A percentile compares a stretch with the other conserved stretches of the same genome.
phyloP scores from a whole-genome alignment of 2,113 vertebrate genomes.

The Synodontis membranacea region DNA sequence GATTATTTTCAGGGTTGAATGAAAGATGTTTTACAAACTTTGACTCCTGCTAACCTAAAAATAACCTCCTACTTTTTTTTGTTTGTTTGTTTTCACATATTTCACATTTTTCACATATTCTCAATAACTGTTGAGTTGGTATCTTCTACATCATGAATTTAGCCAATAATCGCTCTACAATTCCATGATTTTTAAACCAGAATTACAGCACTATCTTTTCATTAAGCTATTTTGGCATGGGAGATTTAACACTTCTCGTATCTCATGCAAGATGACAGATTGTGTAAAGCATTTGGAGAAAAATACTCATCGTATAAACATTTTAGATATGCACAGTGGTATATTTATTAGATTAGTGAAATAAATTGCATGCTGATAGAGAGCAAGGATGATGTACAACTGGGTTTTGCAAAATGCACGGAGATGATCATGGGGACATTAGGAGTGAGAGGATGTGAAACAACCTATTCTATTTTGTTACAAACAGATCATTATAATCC shows the following conservation, averaged over 20 bases:
- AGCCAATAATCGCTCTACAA: background rate
- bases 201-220: background rate
- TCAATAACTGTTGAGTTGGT: background rate
- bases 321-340: background rate
- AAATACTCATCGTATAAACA: background rate
- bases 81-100: too few species aligned
- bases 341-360: background rate
- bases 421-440: too few species aligned
- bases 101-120: background rate
- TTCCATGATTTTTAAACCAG: background rate
- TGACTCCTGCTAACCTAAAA: background rate
- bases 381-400: background rate
- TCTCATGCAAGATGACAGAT: background rate
- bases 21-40: background rate
- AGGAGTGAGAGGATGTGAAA: background rate
- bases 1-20: background rate
- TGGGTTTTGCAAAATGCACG: background rate
- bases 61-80: too few species aligned
- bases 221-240: conserved; percentile 12
- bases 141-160: background rate
- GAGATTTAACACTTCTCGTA: background rate
- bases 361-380: background rate
- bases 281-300: background rate
- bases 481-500: background rate
- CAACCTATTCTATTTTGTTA: too few species aligned